These are phyloP conservation scores for Oenanthe oenanthe DNA, from an alignment of 2,113 vertebrate species.

Conservation along the genomic window DNA sequence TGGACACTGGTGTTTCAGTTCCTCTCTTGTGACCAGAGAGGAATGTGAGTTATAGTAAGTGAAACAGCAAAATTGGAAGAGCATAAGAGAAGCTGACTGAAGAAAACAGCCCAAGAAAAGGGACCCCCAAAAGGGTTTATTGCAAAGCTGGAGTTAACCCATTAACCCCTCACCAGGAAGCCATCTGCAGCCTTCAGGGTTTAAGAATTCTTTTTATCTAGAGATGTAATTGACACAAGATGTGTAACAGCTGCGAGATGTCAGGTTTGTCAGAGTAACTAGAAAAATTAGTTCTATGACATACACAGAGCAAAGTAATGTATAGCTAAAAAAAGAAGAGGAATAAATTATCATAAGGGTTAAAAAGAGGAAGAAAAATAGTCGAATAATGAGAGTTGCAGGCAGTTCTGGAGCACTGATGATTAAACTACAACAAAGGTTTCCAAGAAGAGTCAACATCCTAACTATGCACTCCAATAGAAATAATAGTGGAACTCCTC, in stretches of 20 bases:
- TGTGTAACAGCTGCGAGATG: constrained; percentile 54
- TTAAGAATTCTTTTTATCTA: constrained; percentile 68
- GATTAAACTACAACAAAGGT: neutral
- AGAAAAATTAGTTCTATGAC: constrained; percentile 43
- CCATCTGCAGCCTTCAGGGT: constrained; percentile 49
- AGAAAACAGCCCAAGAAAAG: neutral
- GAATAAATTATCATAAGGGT: neutral
- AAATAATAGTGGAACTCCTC: neutral
- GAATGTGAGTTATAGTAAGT: neutral
- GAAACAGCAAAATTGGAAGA: neutral
- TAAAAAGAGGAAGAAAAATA: constrained; percentile 7
- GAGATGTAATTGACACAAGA: constrained; percentile 56
- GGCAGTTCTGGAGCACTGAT: neutral
- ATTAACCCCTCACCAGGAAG: constrained; percentile 58
- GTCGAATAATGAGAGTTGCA: neutral
- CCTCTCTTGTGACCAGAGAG: neutral
- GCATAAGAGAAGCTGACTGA: neutral
- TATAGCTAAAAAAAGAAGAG: neutral
- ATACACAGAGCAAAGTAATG: neutral
- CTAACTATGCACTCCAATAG: neutral
- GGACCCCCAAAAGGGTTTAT: neutral
- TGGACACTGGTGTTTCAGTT: neutral
- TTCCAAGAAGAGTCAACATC: neutral
- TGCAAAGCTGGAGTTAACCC: constrained; percentile 7
- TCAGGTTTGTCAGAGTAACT: constrained; percentile 49